Evolutionary conservation across 23 tunicate genomes (phyloP), one percentile per base, ranked within the genome.

Genomic region (Pegea sp.): DNA sequence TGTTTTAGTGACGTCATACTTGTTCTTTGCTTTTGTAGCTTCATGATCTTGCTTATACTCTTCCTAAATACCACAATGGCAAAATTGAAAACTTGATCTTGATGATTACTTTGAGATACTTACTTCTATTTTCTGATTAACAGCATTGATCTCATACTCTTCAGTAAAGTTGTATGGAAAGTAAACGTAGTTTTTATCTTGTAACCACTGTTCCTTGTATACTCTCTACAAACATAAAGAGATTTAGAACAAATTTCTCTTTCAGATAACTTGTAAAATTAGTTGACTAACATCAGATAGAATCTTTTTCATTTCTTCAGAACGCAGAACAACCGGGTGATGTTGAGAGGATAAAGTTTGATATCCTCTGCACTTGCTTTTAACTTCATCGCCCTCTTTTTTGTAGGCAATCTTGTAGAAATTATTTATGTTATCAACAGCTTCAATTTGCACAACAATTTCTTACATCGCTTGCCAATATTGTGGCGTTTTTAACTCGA

Each of bases 121-220:
- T 8, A 38, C 46, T 8, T 38, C 46, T 8, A 38, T 11, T 16
- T 16, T 11, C 46, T 38, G 46, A 38, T 38, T 38, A 16, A 38
- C 70, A 2, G 49, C 24, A 16, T 72, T 44, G 55, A 57, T 71
- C 56, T 90, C 98, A 57, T 90, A 90, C 44, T 71, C 90, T 0
- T 81, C 86, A 29, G 98, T 90, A 64, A 90, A 71, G 31, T 90
- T 91, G 32, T 78, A 81, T 22, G 98, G 98, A 52, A 70, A 90
- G 54, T 90, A 90, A 23, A 81, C 64, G 33, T 61, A 77, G 30
- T 77, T 62, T 50, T 81, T 81, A 72, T 62, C 63, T 5, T 77
- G 91, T 31, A 70, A 63, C 58, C 74, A 90, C 3, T 77, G 91
- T 66, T 78, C 98, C 33, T 62, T 71, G 76, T 90, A 90, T 32